These are phyloP conservation scores for Spodoptera littoralis DNA, from an alignment of 2,888 invertebrate species.

Conservation along the genomic window DNA sequence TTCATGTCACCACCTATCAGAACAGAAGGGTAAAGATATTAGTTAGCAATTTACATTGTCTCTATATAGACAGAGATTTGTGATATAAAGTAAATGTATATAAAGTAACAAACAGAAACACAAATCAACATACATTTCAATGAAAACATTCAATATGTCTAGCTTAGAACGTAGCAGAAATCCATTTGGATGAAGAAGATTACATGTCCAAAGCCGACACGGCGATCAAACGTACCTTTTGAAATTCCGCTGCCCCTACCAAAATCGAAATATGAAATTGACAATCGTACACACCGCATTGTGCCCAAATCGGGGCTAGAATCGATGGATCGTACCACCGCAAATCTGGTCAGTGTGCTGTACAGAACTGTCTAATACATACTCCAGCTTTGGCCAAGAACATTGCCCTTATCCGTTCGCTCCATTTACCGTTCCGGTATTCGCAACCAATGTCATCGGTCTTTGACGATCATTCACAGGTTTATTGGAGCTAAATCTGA, in stretches of 20 bases:
- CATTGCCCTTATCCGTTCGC: constrained; percentile 60
- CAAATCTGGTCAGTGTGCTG: constrained; percentile 59
- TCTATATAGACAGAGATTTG: constrained; percentile 2
- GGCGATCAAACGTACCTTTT: constrained; percentile 36
- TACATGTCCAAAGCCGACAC: constrained; percentile 19
- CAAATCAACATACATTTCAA: not conserved
- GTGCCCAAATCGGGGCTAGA: constrained; percentile 45
- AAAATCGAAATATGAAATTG: constrained; percentile 56
- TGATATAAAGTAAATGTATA: not conserved
- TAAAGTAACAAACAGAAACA: not conserved
- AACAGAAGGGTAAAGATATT: not conserved
- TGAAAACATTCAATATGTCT: too few relatives aligned
- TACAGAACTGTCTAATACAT: constrained; percentile 66
- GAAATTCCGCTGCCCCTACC: constrained; percentile 34
- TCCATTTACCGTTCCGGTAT: constrained; percentile 63
- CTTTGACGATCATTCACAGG: constrained; percentile 58
- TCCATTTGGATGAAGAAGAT: constrained; percentile 29
- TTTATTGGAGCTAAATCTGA: constrained; percentile 56
- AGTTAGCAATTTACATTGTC: constrained; percentile 32
- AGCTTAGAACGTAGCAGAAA: not conserved
- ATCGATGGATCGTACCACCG: constrained; percentile 62
- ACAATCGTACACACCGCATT: constrained; percentile 48
- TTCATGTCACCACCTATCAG: too few relatives aligned
- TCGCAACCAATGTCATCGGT: constrained; percentile 57
- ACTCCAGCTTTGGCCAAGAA: constrained; percentile 62